These are phyloP conservation scores for Synanthedon myopaeformis DNA, from an alignment of 2,888 invertebrate genomes.

Conservation along the genomic window DNA sequence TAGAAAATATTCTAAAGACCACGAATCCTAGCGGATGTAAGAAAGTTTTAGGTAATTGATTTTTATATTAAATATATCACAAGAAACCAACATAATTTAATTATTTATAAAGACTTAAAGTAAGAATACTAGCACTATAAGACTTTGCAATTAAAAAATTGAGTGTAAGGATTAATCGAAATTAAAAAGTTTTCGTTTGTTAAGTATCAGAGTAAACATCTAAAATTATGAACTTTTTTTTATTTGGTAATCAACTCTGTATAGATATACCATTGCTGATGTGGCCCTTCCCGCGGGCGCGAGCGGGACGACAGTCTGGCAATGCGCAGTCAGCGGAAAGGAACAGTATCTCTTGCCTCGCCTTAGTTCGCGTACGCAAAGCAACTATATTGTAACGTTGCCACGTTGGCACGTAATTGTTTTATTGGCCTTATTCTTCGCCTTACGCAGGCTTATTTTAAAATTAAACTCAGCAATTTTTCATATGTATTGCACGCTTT, in stretches of 20 bases:
- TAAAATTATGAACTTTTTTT: background rate
- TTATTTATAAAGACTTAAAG: no score
- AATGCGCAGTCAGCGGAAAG: slow-evolving; percentile 65
- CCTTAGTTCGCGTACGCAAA: background rate
- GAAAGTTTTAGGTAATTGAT: no score
- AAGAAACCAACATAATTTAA: no score
- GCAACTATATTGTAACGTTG: background rate
- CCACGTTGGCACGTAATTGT: background rate
- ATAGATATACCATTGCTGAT: slow-evolving; percentile 44
- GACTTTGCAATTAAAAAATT: no score
- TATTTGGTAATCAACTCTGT: slow-evolving; percentile 28
- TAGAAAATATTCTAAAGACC: no score
- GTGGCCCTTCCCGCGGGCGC: slow-evolving; percentile 53
- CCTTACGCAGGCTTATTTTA: background rate
- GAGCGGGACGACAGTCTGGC: slow-evolving; percentile 57
- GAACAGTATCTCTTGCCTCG: slow-evolving; percentile 13
- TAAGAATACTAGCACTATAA: no score
- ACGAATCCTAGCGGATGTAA: no score
- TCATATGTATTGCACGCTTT: background rate
- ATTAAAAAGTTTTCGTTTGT: no score
- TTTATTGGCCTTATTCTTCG: background rate
- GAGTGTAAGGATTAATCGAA: no score
- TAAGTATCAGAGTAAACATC: background rate
- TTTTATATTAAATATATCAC: no score
- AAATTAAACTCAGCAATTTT: background rate